Percentiles rank a stretch among this genome's conserved stretches.
Conservation (phyloP, 2,797 vertebrate genomes). For the Enteromius radiatus region DNA sequence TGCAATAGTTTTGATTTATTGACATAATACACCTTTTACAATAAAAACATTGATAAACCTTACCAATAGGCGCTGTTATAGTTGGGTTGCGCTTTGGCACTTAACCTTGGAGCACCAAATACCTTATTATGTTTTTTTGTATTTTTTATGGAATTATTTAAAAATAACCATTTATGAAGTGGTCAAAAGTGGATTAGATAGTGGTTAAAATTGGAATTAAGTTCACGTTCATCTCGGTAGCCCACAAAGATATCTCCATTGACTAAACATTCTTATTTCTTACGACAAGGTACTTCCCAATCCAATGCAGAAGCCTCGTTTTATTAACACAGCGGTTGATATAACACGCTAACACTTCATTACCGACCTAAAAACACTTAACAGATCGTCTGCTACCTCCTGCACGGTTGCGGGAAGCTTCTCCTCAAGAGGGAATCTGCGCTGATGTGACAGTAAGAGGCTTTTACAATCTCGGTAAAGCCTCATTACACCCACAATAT, state of each 20-base stretch:
- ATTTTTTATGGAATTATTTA: not conserved
- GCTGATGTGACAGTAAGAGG: conserved; percentile 55
- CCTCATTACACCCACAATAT: conserved; percentile 53
- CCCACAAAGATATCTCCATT: not conserved
- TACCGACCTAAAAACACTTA: conserved; percentile 34
- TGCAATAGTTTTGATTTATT: not conserved
- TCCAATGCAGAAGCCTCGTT: conserved; percentile 3
- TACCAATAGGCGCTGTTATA: not conserved
- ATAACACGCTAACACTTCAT: conserved; percentile 29
- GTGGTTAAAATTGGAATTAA: not conserved
- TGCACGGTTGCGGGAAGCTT: conserved; percentile 26
- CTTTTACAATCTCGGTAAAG: conserved; percentile 42
- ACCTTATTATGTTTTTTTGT: conserved; percentile 22
- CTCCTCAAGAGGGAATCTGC: conserved; percentile 26
- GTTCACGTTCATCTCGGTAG: not conserved
- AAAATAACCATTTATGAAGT: not conserved
- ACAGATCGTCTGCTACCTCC: conserved; percentile 32
- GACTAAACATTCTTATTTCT: not conserved
- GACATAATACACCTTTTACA: not conserved
- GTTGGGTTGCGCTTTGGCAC: conserved; percentile 50
- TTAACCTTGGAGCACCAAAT: conserved; percentile 54
- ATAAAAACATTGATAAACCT: not conserved
- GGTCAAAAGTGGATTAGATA: not conserved
- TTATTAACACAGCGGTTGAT: conserved; percentile 2
- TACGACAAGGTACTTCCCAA: not conserved